Conservation (phyloP, 1,140 invertebrate species). For the Penaeus japonicus region DNA sequence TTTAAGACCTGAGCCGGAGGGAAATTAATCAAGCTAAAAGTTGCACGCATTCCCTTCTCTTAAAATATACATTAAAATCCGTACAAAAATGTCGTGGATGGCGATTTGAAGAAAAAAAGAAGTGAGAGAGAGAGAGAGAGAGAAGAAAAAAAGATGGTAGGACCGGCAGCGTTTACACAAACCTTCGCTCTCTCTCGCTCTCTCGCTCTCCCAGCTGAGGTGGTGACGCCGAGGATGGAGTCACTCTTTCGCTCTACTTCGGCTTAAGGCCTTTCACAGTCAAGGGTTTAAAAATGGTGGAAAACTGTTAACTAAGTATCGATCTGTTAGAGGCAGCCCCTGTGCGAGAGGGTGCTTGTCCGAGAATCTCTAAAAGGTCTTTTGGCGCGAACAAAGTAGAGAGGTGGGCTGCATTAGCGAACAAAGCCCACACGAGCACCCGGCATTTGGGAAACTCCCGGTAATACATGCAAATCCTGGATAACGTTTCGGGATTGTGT, state of each 20-base stretch:
- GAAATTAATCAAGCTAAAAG: neutral
- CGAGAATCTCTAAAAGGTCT: conserved; percentile 44
- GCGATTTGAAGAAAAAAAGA: neutral
- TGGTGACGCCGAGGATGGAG: too few relatives aligned
- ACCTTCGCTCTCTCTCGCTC: too few relatives aligned
- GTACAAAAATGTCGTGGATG: neutral
- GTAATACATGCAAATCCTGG: conserved; percentile 51
- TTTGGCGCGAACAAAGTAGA: conserved; percentile 42
- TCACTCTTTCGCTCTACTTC: too few relatives aligned
- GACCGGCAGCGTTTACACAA: too few relatives aligned
- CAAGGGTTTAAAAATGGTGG: neutral
- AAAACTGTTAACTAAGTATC: conserved; percentile 52
- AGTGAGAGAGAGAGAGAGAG: neutral
- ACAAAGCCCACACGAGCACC: conserved; percentile 42
- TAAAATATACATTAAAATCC: neutral
- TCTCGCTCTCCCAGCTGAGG: too few relatives aligned
- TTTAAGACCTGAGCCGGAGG: neutral
- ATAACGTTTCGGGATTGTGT: neutral
- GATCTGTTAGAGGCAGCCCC: conserved; percentile 18
- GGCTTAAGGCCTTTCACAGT: too few relatives aligned
- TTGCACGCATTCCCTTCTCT: neutral
- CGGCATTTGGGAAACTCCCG: conserved; percentile 12
- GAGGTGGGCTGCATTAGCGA: conserved; percentile 49
- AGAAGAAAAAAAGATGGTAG: too few relatives aligned
- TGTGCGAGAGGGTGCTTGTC: conserved; percentile 26